These are phyloP conservation scores for Catharus bicknelli DNA, from an alignment of 2,113 vertebrate genomes.

Conservation along the genomic window DNA sequence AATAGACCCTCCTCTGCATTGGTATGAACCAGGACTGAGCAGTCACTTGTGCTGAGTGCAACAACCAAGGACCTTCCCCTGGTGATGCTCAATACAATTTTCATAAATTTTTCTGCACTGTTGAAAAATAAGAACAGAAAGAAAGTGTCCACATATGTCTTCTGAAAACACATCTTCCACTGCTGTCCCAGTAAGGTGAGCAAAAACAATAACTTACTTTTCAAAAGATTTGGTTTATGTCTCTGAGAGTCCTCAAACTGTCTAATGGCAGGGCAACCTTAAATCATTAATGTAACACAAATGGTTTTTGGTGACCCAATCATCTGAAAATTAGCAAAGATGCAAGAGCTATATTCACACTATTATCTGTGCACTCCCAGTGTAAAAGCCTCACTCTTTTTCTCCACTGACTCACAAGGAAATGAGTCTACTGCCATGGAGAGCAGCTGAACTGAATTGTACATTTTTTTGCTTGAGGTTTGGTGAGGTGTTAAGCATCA, in stretches of 20 bases:
- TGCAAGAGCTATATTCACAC: neutral
- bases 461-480: neutral
- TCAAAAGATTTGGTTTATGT: neutral
- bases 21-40: neutral
- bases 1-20: neutral
- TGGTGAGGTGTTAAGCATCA: neutral
- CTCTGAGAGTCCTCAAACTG: neutral
- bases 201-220: neutral
- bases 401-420: neutral
- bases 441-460: neutral
- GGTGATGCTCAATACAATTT: neutral
- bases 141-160: too few relatives aligned
- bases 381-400: neutral
- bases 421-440: neutral
- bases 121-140: neutral
- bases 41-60: neutral
- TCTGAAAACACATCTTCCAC: neutral
- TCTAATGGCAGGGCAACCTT: neutral
- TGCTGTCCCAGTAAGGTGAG: neutral
- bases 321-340: neutral
- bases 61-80: neutral
- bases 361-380: rapidly evolving
- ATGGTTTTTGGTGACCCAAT: neutral
- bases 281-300: neutral
- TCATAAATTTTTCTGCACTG: neutral